Base-by-base conservation (phyloP, 1,140 invertebrate genomes). In the Cydia strobilella region DNA sequence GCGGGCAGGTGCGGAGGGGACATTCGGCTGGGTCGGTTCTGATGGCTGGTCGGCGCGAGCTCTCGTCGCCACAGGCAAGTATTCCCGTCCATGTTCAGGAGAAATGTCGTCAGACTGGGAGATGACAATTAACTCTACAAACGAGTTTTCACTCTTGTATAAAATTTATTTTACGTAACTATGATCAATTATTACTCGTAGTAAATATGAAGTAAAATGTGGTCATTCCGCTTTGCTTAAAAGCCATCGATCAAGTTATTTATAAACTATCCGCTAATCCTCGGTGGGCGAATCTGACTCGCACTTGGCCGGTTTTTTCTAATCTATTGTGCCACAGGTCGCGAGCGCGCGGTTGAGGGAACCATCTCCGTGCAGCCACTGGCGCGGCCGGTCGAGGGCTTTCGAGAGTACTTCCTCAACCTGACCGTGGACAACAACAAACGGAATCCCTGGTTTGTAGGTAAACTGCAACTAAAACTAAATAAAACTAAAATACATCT, bases 11-110 rank as follows among this genome's bases (percentile, higher is more conserved):
- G 97, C 96, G n/a, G 98, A 98, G 3, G 96, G 97, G 3, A 94
- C 94, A 63, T 99, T 99, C 93, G 97, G 97, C 27, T 99, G 98
- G 98, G 98, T 99, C 35, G 98, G 98, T 0, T 98, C 97, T 62
- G 98, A 99, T 86, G 98, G 98, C 2, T 98, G 97, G 97, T 97
- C 96, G 84, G 97, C 97, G 1, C 92, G 97, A 35, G 95, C 97
- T 45, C 92, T 99, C 48, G 98, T 99, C 4, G 97, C 96, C 1
- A 95, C 97, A 80, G 97, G 97, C 74, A 59, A 59, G 20, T 23
- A 23, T 23, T 54, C 5, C 31, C 5, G 31, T 31, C 31, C 31
- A 27, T 27, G 27, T 2, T 27, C n/a, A 51, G n/a, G 15, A 18
- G 0, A 6, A 6, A n/a, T 18, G 4, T 20, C 1, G 13, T 20